These are phyloP conservation scores for Athrips mouffetella DNA, from an alignment of 2,888 invertebrate species.

Conservation along the genomic window DNA sequence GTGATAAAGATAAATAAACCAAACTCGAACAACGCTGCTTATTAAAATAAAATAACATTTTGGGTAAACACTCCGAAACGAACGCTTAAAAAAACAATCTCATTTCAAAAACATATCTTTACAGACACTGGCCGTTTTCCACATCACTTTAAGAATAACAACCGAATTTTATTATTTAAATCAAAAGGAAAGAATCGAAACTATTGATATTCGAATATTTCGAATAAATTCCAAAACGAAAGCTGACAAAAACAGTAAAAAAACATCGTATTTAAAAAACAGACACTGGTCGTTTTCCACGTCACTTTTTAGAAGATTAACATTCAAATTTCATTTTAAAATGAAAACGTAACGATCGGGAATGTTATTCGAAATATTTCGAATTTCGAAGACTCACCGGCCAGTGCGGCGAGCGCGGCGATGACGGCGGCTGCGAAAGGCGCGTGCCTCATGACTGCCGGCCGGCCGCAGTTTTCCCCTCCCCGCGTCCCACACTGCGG, in stretches of 20 bases:
- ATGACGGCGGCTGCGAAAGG: constrained; percentile 6
- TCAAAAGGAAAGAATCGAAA: too few relatives aligned
- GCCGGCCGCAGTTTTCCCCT: constrained; percentile 25
- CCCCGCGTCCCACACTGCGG: constrained; percentile 73
- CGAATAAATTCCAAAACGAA: too few relatives aligned
- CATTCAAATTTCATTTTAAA: not conserved
- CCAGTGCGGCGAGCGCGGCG: not conserved
- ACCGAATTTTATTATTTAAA: too few relatives aligned
- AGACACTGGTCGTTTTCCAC: constrained; percentile 1
- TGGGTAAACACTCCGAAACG: too few relatives aligned
- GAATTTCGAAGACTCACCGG: constrained; percentile 48
- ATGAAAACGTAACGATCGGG: not conserved
- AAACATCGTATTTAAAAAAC: too few relatives aligned
- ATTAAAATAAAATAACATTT: too few relatives aligned
- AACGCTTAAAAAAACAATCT: not conserved
- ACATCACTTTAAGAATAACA: too few relatives aligned
- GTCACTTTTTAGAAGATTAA: too few relatives aligned
- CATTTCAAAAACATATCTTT: not conserved
- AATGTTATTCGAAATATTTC: constrained; percentile 1
- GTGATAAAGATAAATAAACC: too few relatives aligned
- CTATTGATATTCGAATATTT: too few relatives aligned
- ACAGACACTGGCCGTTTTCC: not conserved
- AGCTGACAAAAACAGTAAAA: not conserved
- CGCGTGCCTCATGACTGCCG: constrained; percentile 58
- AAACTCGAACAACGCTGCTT: too few relatives aligned